These are phyloP conservation scores for Carpatolechia fugitivella DNA, from an alignment of 2,888 invertebrate genomes.

Conservation along the genomic window DNA sequence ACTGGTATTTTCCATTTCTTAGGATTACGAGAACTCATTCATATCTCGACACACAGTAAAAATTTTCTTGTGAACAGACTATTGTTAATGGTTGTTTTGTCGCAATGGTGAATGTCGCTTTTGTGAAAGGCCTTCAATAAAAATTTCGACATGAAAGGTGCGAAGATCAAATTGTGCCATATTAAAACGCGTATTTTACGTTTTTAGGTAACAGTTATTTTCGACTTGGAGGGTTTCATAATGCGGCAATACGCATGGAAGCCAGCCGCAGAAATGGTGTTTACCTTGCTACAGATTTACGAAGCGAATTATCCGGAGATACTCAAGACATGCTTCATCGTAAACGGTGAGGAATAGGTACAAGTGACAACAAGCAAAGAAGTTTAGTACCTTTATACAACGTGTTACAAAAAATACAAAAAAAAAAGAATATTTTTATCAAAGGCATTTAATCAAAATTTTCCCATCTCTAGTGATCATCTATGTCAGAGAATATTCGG, in stretches of 20 bases:
- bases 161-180: not conserved
- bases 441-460: too few species aligned
- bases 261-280: constrained; percentile 90
- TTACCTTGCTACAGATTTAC: constrained; percentile 90
- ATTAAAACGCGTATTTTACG: not conserved
- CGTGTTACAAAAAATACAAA: too few species aligned
- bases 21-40: too few species aligned
- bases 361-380: too few species aligned
- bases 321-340: constrained; percentile 89
- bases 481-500: too few species aligned
- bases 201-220: constrained; percentile 81
- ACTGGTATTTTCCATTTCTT: too few species aligned
- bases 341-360: constrained; percentile 83
- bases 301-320: constrained; percentile 97
- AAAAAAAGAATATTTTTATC: too few species aligned
- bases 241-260: constrained; percentile 91
- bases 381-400: too few species aligned
- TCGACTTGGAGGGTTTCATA: constrained; percentile 89
- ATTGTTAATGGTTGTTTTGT: not conserved
- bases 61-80: too few species aligned
- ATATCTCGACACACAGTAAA: too few species aligned
- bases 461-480: too few species aligned
- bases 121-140: not conserved
- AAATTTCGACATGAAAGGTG: not conserved
- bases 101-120: not conserved